Conservation (phyloP, 2,888 invertebrate genomes). For the Scaptodrosophila latifasciaeformis region DNA sequence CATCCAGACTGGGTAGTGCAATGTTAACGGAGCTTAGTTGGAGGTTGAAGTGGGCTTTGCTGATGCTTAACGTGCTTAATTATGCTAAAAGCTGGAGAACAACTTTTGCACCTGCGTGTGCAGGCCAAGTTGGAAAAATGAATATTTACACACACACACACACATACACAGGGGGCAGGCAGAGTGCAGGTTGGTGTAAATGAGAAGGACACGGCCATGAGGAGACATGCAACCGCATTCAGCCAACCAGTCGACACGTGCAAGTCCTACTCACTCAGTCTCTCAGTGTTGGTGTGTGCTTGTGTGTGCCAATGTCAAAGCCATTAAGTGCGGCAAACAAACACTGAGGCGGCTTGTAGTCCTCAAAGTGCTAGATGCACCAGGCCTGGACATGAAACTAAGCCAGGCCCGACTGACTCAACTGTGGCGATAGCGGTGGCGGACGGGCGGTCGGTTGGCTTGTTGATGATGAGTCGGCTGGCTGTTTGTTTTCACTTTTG, state of each 20-base stretch:
- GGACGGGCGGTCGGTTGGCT: too few relatives aligned
- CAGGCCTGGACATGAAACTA: too few relatives aligned
- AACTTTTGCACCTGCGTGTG: slow-evolving; percentile 43
- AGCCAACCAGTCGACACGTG: slow-evolving; percentile 20
- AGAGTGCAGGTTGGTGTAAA: too few relatives aligned
- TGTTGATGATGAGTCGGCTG: background rate
- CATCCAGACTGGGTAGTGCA: too few relatives aligned
- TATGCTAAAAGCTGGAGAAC: slow-evolving; percentile 52
- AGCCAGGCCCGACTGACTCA: too few relatives aligned
- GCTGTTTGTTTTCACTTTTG: slow-evolving; percentile 7
- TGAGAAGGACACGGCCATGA: slow-evolving; percentile 1
- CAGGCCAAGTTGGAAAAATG: slow-evolving; percentile 30
- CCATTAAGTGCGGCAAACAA: slow-evolving; percentile 33
- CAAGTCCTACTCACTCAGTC: slow-evolving; percentile 13
- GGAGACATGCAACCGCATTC: slow-evolving; percentile 10
- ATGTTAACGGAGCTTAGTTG: background rate
- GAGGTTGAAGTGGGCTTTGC: background rate
- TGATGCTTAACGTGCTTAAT: slow-evolving; percentile 39
- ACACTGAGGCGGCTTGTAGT: background rate
- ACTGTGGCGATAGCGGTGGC: background rate
- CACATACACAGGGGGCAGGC: background rate
- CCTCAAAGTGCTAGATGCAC: background rate
- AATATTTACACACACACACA: slow-evolving; percentile 39
- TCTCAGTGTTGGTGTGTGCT: slow-evolving; percentile 20
- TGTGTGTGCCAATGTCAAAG: slow-evolving; percentile 52